phyloP scores from a whole-genome alignment of 2,888 invertebrate species.

The Tribolium freemani region DNA sequence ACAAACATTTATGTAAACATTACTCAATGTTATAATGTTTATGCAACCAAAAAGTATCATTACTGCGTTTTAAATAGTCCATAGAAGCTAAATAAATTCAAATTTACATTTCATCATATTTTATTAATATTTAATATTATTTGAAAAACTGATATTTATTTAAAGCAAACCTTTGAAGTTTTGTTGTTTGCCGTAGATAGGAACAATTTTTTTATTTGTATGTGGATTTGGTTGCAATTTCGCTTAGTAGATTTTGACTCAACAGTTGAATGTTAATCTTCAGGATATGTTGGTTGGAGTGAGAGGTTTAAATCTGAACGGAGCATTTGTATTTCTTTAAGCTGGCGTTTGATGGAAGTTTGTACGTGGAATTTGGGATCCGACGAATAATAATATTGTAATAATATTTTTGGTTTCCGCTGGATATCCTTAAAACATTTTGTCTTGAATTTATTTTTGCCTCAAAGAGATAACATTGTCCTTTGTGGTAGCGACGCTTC shows the following conservation, averaged over 20 bases:
- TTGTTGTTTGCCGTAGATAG: too few species aligned
- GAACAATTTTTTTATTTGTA: not conserved
- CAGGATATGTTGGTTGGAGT: not conserved
- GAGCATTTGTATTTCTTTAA: constrained; percentile 2
- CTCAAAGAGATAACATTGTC: constrained; percentile 47
- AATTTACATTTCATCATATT: not conserved
- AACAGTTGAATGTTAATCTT: not conserved
- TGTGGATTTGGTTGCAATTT: not conserved
- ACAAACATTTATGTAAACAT: not conserved
- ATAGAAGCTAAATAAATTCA: not conserved
- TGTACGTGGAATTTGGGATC: not conserved
- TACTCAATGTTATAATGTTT: not conserved
- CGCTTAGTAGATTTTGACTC: not conserved
- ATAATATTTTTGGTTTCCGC: constrained; percentile 31
- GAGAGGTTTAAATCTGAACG: not conserved
- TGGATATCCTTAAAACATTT: constrained; percentile 35
- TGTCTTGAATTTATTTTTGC: constrained; percentile 42
- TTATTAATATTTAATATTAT: not conserved
- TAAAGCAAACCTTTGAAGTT: too few species aligned
- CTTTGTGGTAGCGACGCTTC: constrained; percentile 45
- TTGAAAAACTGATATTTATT: too few species aligned
- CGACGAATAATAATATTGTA: constrained; percentile 16
- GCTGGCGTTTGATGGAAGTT: not conserved
- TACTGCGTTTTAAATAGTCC: not conserved
- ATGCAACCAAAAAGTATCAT: not conserved